A percentile compares a stretch with the other conserved stretches of the same genome.
Conservation (phyloP, 2,113 vertebrate genomes). For the Tetrao urogallus region DNA sequence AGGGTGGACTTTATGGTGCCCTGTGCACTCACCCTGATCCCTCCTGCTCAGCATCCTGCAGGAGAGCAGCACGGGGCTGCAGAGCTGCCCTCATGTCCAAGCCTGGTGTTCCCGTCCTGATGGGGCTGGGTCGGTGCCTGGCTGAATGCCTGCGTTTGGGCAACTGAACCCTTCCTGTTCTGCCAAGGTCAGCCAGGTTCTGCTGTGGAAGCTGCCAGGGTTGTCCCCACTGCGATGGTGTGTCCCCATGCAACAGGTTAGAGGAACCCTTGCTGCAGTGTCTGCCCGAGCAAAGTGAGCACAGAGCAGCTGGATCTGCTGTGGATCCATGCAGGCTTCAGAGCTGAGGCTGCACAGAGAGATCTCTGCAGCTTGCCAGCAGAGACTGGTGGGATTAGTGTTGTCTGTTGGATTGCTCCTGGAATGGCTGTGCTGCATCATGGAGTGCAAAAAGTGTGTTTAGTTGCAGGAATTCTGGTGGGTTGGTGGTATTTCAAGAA, state of each 20-base stretch:
- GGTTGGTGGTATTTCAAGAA: background rate
- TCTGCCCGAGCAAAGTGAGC: background rate
- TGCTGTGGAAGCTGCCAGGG: rapidly evolving
- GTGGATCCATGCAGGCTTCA: background rate
- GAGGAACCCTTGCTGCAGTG: too few species aligned
- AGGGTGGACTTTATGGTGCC: background rate
- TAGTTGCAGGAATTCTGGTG: background rate
- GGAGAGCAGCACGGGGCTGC: background rate
- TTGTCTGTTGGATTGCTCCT: rapidly evolving
- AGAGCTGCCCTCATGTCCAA: background rate
- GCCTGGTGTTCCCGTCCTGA: background rate
- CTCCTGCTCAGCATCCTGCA: rapidly evolving
- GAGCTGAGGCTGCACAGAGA: background rate
- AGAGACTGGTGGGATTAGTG: background rate
- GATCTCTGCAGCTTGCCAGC: background rate
- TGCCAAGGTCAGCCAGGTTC: rapidly evolving
- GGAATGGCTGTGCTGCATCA: rapidly evolving
- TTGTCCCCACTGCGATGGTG: rapidly evolving
- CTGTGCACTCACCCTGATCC: rapidly evolving
- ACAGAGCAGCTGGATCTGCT: background rate
- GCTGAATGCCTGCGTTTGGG: rapidly evolving
- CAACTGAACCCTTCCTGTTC: background rate
- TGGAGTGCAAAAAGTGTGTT: background rate
- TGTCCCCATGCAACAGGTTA: rapidly evolving
- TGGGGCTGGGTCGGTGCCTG: rapidly evolving